phyloP scores from a whole-genome alignment of 2,113 vertebrate species.

The Ellobius talpinus region DNA sequence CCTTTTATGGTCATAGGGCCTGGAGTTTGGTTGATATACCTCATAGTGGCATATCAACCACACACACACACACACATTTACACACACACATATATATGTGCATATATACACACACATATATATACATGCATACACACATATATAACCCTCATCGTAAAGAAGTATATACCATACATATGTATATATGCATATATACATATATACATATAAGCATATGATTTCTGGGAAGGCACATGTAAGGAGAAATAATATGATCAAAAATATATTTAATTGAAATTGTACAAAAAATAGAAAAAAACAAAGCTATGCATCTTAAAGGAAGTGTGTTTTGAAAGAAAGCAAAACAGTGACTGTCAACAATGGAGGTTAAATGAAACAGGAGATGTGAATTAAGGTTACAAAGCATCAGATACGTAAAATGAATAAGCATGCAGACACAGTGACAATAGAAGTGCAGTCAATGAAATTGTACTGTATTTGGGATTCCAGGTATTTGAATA shows the following conservation, averaged over 20 bases:
- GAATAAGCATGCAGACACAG: background rate
- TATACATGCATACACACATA: fast-evolving
- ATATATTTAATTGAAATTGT: background rate
- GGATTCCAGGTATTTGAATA: background rate
- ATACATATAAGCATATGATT: too few species aligned
- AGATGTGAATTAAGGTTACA: background rate
- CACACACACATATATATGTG: too few species aligned
- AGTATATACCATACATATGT: too few species aligned
- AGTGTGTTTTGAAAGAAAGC: background rate
- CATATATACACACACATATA: fast-evolving
- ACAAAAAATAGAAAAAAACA: background rate
- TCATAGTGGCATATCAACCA: too few species aligned
- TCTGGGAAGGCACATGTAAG: background rate
- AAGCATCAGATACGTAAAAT: too few species aligned
- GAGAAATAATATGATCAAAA: background rate
- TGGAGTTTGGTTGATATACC: background rate
- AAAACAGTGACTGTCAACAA: background rate
- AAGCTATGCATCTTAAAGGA: background rate
- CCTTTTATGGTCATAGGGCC: background rate
- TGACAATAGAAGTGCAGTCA: too few species aligned
- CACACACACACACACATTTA: too few species aligned
- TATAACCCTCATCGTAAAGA: too few species aligned
- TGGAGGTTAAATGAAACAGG: background rate
- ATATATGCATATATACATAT: too few species aligned
- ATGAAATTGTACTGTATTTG: background rate